Conservation (phyloP, 2,113 vertebrate species). For the Tachycineta bicolor region DNA sequence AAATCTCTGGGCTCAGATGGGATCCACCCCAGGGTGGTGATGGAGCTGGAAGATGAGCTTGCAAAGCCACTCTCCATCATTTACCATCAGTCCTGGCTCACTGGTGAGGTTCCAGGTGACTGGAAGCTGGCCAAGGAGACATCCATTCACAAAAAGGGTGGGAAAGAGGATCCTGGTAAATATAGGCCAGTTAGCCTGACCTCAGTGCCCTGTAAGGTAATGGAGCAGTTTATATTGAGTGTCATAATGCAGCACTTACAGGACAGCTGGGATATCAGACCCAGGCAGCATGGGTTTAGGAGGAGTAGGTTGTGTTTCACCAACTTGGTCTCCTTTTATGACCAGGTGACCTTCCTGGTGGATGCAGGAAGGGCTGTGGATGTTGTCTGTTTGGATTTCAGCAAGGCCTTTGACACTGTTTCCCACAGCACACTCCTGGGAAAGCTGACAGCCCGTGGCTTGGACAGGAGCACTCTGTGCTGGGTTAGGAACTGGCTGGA, state of each 20-base stretch:
- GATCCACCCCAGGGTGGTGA: neutral
- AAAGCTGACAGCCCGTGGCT: too few relatives aligned
- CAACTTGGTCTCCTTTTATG: neutral
- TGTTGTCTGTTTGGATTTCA: too few relatives aligned
- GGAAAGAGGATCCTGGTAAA: neutral
- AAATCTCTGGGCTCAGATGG: neutral
- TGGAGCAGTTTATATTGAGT: too few relatives aligned
- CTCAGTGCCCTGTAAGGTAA: too few relatives aligned
- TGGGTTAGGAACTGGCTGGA: neutral
- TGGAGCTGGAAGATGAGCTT: neutral
- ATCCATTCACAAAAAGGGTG: too few relatives aligned
- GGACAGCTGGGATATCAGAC: too few relatives aligned
- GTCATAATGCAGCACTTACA: neutral
- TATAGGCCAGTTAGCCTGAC: neutral
- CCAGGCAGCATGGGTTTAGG: too few relatives aligned
- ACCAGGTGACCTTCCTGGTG: fast-evolving
- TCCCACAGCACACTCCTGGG: too few relatives aligned
- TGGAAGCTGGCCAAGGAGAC: neutral
- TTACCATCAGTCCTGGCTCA: neutral
- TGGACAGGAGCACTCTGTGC: neutral
- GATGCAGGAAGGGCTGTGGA: neutral
- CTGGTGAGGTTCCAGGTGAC: too few relatives aligned
- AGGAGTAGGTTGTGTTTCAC: too few relatives aligned
- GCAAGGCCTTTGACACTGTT: too few relatives aligned
- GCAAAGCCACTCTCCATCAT: fast-evolving